Conservation (phyloP, 2,888 invertebrate species). For the Cabera pusaria region DNA sequence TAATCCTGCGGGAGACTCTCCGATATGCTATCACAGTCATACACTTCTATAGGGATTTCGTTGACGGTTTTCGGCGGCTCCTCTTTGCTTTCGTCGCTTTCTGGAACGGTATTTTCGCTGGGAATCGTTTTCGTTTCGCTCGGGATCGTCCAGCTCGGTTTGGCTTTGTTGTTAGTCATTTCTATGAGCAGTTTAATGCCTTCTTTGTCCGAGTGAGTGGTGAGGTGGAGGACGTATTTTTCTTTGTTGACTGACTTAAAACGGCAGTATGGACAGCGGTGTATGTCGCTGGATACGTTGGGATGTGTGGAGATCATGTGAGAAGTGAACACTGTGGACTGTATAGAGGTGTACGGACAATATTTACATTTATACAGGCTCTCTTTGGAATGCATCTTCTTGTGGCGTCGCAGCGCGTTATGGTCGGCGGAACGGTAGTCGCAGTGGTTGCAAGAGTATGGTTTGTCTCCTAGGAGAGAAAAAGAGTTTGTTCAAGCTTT, state of each 20-base stretch:
- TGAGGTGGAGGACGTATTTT: slow-evolving; percentile 82
- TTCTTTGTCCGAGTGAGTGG: slow-evolving; percentile 76
- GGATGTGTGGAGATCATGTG: slow-evolving; percentile 93
- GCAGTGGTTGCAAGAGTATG: slow-evolving; percentile 90
- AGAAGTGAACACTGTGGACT: slow-evolving; percentile 89
- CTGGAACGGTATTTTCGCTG: slow-evolving; percentile 34
- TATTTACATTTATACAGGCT: slow-evolving; percentile 90
- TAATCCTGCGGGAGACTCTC: slow-evolving; percentile 63
- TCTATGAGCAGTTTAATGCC: slow-evolving; percentile 62
- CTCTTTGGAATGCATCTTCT: slow-evolving; percentile 89
- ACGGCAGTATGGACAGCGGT: slow-evolving; percentile 84
- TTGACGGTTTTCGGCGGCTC: slow-evolving; percentile 51
- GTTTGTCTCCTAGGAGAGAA: slow-evolving; percentile 85
- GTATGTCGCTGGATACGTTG: slow-evolving; percentile 84
- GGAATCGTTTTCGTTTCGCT: slow-evolving; percentile 51
- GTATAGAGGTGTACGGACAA: slow-evolving; percentile 91
- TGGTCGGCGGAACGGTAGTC: slow-evolving; percentile 90
- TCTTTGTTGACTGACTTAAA: slow-evolving; percentile 86
- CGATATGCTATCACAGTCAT: slow-evolving; percentile 70
- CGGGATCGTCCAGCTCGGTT: slow-evolving; percentile 73
- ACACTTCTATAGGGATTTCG: slow-evolving; percentile 69
- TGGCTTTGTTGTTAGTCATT: slow-evolving; percentile 57
- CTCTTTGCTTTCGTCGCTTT: slow-evolving; percentile 48
- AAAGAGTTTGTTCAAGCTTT: too few species aligned
- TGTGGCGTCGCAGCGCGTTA: slow-evolving; percentile 91